Conservation (phyloP, 2,888 invertebrate species). For the Hylaea fasciaria region DNA sequence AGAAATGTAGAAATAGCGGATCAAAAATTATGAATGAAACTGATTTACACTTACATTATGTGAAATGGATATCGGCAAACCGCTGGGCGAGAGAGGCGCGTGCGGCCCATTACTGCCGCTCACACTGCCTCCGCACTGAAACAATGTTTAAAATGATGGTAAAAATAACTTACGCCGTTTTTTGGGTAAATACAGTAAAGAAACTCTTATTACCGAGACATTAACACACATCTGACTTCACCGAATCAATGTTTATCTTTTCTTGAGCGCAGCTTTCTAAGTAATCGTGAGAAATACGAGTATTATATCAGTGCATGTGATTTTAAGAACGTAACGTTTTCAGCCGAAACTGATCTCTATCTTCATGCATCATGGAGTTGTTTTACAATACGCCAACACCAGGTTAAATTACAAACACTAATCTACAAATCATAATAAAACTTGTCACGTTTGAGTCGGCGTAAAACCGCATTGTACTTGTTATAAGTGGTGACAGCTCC, state of each 20-base stretch:
- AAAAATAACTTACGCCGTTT: conserved; percentile 53
- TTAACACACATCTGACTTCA: conserved; percentile 47
- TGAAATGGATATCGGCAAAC: conserved; percentile 77
- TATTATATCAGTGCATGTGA: conserved; percentile 37
- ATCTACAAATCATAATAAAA: conserved; percentile 51
- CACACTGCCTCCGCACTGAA: conserved; percentile 76
- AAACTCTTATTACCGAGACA: conserved; percentile 32
- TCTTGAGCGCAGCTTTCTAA: conserved; percentile 54
- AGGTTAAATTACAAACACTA: conserved; percentile 47
- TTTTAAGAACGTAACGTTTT: conserved; percentile 36
- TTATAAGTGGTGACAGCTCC: conserved; percentile 44
- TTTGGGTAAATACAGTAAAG: conserved; percentile 38
- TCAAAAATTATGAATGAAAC: conserved; percentile 9
- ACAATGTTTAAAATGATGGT: conserved; percentile 58
- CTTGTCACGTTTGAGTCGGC: conserved; percentile 46
- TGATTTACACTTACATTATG: conserved; percentile 71
- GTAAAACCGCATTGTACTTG: conserved; percentile 41
- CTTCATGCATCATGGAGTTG: conserved; percentile 27
- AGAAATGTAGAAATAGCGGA: not conserved
- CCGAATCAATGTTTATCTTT: conserved; percentile 52
- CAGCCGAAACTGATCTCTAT: conserved; percentile 45
- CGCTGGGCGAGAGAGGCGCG: conserved; percentile 81
- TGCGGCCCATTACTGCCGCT: conserved; percentile 80
- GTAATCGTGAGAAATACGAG: conserved; percentile 55
- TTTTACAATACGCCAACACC: conserved; percentile 27